These are phyloP conservation scores for Temnopleurus reevesii DNA, from an alignment of 53 echinoderm and acorn worm species.

Conservation along the genomic window DNA sequence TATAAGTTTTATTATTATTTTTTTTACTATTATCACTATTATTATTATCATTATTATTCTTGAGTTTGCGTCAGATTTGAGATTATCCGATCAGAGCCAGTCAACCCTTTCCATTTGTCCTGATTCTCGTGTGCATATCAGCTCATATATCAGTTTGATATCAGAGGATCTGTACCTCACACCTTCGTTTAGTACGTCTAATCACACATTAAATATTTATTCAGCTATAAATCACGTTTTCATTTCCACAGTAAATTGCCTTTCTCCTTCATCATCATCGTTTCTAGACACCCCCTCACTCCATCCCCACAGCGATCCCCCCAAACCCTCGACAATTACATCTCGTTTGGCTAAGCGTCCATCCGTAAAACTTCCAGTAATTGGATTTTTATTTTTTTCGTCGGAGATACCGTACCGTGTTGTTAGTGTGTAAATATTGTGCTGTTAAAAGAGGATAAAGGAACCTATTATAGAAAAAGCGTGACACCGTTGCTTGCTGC, in stretches of 20 bases:
- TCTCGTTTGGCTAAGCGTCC: not conserved
- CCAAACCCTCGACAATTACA: not conserved
- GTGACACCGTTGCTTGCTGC: not conserved
- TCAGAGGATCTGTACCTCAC: no score
- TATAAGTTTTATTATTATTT: no score
- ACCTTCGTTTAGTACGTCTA: not conserved
- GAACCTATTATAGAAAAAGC: not conserved
- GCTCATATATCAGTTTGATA: no score
- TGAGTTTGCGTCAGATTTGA: no score
- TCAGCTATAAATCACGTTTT: not conserved
- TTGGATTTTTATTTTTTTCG: conserved; percentile 26
- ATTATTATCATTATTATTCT: no score
- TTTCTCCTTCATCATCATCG: not conserved
- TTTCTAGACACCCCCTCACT: not conserved
- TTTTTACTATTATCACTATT: no score
- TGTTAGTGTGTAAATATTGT: not conserved
- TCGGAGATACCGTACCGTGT: not conserved
- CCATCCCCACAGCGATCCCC: not conserved
- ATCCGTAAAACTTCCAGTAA: conserved; percentile 28
- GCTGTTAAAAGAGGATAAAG: not conserved
- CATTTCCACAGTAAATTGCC: not conserved
- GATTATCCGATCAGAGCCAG: no score
- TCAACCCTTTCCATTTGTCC: no score
- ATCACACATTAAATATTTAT: conserved; percentile 4
- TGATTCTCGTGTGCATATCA: no score